phyloP scores from a whole-genome alignment of 2,888 invertebrate species.

The Hypomecis atomaria region DNA sequence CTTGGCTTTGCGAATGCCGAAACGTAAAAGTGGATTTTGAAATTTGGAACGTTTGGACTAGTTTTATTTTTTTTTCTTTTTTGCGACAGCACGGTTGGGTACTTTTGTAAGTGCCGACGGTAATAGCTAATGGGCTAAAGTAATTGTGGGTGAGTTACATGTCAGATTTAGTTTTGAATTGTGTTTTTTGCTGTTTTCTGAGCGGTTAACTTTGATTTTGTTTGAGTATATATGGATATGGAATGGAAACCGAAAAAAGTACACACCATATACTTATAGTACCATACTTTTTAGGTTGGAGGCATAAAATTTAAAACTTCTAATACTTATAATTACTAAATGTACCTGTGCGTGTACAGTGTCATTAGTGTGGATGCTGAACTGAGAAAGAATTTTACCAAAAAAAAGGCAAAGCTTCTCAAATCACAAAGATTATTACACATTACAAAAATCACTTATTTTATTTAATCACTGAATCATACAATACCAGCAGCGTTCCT shows the following conservation, averaged over 20 bases:
- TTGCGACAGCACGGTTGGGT: constrained; percentile 33
- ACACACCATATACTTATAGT: too few relatives aligned
- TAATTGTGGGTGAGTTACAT: constrained; percentile 34
- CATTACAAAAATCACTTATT: too few relatives aligned
- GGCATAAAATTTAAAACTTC: too few relatives aligned
- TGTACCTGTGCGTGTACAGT: too few relatives aligned
- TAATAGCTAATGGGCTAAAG: constrained; percentile 33
- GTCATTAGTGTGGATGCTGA: too few relatives aligned
- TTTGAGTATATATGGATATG: not conserved
- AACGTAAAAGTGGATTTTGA: constrained; percentile 45
- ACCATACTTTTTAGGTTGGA: too few relatives aligned
- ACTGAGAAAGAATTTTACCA: too few relatives aligned
- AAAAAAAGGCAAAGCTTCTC: too few relatives aligned
- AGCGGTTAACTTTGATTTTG: constrained; percentile 25
- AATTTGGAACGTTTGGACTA: constrained; percentile 33
- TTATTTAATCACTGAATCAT: too few relatives aligned
- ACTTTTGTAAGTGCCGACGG: constrained; percentile 42
- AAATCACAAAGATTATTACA: too few relatives aligned
- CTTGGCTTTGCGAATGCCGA: constrained; percentile 68
- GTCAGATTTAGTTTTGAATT: constrained; percentile 15
- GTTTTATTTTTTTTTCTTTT: constrained; percentile 34
- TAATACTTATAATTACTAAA: too few relatives aligned
- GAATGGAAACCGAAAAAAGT: not conserved
- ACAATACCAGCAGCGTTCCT: too few relatives aligned
- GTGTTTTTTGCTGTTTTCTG: constrained; percentile 6